Evolutionary conservation across 2,113 vertebrate species (phyloP), one percentile per base, ranked within the genome.

Genomic region (Siniperca knerii): DNA sequence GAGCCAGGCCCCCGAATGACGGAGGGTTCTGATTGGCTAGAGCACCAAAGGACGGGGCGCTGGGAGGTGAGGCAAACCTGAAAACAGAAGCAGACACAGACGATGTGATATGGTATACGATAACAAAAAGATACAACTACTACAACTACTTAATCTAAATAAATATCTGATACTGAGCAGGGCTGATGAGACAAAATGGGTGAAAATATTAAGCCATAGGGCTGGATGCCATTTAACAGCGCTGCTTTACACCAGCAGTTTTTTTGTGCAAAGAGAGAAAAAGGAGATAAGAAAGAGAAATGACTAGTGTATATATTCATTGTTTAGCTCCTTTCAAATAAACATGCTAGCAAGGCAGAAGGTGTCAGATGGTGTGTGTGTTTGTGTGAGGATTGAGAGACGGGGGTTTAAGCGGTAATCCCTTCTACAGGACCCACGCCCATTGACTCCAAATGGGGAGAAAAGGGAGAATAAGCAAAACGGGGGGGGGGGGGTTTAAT

Each of bases 11-110:
- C 6, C 98, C 97, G 3, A 99, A 99, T 0, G 97, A 96, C 0
- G 97, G 97, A 0, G 97, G 75, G 6, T 89, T 97, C 75, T 98
- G 98, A 90, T 82, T 96, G 20, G 98, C 97, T 7, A 99, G 75
- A 0, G 95, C 96, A 21, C 97, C 97, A 6, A 99, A 99, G 0
- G 97, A 96, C 0, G 97, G 95, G 0, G 94, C 95, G 20, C 77
- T 96, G 69, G 92, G 89, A 66, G 96, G 93, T 70, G 96, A 96
- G 40, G 97, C 97, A 66, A 99, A 99, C 75, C 98, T 99, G 94
- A 15, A 83, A 81, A n/a, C 21, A 25, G n/a, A 71, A 60, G 71
- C 29, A 69, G 58, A 78, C 2, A 67, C 62, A 44, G 29, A 80
- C 0, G 8, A 50, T 55, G 40, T 57, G 70, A 71, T 48, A 48